Evolutionary conservation across 2,888 invertebrate genomes (phyloP).

Genomic region (Synergus gifuensis): DNA sequence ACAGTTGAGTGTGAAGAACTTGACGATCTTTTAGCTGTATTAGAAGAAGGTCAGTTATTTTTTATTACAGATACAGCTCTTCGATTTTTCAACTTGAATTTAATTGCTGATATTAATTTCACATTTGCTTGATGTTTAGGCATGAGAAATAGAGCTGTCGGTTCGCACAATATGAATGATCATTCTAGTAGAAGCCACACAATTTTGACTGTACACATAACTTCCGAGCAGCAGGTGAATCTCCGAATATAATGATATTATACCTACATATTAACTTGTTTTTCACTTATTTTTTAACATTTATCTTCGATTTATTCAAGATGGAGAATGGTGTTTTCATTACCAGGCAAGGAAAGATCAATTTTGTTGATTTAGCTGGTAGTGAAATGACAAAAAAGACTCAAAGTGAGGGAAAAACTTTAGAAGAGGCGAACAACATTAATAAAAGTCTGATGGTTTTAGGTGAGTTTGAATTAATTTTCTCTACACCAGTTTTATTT

Average conservation of each 20-base stretch:
- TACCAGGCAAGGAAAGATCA: constrained; percentile 95
- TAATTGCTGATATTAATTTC: not conserved
- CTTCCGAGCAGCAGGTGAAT: constrained; percentile 87
- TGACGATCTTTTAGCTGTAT: constrained; percentile 94
- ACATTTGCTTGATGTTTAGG: constrained; percentile 79
- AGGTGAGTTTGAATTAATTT: constrained; percentile 79
- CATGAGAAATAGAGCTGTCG: constrained; percentile 93
- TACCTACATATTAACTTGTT: not conserved
- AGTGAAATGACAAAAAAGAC: constrained; percentile 97
- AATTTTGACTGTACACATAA: constrained; percentile 92
- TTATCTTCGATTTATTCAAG: constrained; percentile 58
- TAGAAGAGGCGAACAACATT: constrained; percentile 97
- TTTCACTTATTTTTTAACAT: not conserved
- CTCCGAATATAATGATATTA: not conserved
- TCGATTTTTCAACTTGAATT: constrained; percentile 17
- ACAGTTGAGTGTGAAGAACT: constrained; percentile 95
- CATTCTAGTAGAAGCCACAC: constrained; percentile 96
- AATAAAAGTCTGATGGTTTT: constrained; percentile 97
- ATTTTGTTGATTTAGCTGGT: constrained; percentile 97
- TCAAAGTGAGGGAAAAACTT: constrained; percentile 90
- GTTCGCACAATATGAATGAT: constrained; percentile 95
- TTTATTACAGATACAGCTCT: not conserved
- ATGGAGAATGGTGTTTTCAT: constrained; percentile 89
- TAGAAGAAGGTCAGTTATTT: constrained; percentile 92
- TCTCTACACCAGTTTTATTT: not conserved